Base-by-base conservation (phyloP, 2,888 invertebrate genomes). In the Apamea anceps region DNA sequence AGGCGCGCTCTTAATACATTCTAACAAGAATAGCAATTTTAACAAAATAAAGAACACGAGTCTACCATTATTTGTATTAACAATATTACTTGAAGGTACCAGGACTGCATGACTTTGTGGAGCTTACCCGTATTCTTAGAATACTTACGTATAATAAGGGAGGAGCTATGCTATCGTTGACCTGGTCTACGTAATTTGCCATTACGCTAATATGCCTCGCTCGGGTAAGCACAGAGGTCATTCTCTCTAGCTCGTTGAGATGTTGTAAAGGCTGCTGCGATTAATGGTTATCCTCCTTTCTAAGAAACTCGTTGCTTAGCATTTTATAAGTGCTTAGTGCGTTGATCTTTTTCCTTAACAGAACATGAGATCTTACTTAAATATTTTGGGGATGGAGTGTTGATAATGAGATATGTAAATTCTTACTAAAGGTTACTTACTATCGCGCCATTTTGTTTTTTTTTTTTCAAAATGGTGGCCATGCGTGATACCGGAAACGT, bases 181-280 rank as follows among this genome's bases (percentile, higher is more conserved):
- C 75, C 74, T 75, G 82, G 72, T 75, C 77, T 63, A 51, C 18
- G 62, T 80, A 87, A 77, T 85, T 87, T 72, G 74, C 86, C 75
- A 85, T 85, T 85, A 85, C 66, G 86, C 77, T 85, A 86, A 77
- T 82, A 82, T 32, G 57, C 57, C 21, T 54, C 63, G 74, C 86
- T 77, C 57, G 86, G 86, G 70, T 86, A 70, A 73, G 75, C 85
- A 70, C 60, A 68, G 67, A 75, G 72, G 82, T 77, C 88, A 72
- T 88, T 81, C 68, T 85, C 67, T 72, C 62, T 28, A 65, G 86
- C 81, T 88, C 75, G 62, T 76, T 75, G 87, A 70, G 74, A 72
- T 72, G 86, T 74, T 72, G 2, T 66, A 72, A 75, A 76, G 21
- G 71, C 72, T 71, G 32, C 85, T 85, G 88, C 82, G 67, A 81